Evolutionary conservation across 2,113 vertebrate species (phyloP).

Genomic region (Salvelinus namaycush): DNA sequence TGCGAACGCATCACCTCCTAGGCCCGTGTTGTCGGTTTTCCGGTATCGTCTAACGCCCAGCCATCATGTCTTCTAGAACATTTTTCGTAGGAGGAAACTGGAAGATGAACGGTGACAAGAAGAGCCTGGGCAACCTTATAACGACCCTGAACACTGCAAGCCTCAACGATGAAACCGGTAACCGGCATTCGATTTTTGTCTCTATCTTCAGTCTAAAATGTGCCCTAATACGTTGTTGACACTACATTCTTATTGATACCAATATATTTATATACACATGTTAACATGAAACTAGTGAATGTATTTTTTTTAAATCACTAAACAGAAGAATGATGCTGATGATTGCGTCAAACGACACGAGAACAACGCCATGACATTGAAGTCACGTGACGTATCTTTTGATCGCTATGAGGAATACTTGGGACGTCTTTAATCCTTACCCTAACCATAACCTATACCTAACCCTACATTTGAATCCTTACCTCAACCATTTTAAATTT

Average conservation of each 20-base stretch:
- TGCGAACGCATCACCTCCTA: not conserved
- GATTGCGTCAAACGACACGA: no score
- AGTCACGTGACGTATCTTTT: not conserved
- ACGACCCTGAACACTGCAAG: constrained; percentile 77
- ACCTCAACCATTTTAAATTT: no score
- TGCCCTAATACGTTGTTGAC: not conserved
- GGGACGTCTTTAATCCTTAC: no score
- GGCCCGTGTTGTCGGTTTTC: not conserved
- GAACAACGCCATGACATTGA: not conserved
- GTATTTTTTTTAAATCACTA: no score
- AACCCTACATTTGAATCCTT: no score
- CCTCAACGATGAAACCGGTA: constrained; percentile 82
- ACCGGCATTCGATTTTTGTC: constrained; percentile 6
- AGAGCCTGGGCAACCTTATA: constrained; percentile 81
- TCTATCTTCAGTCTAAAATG: not conserved
- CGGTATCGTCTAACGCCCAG: no score
- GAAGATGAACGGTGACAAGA: constrained; percentile 90
- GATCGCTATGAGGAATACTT: not conserved
- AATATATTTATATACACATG: no score
- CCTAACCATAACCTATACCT: no score
- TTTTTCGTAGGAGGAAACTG: constrained; percentile 93
- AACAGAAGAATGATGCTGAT: no score
- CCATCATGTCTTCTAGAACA: constrained; percentile 69
- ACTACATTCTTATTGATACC: no score
- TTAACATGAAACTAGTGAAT: no score